Evolutionary conservation across 1,140 invertebrate genomes (phyloP), one percentile per base, ranked within the genome.

Genomic region (Sarcophaga peregrina): DNA sequence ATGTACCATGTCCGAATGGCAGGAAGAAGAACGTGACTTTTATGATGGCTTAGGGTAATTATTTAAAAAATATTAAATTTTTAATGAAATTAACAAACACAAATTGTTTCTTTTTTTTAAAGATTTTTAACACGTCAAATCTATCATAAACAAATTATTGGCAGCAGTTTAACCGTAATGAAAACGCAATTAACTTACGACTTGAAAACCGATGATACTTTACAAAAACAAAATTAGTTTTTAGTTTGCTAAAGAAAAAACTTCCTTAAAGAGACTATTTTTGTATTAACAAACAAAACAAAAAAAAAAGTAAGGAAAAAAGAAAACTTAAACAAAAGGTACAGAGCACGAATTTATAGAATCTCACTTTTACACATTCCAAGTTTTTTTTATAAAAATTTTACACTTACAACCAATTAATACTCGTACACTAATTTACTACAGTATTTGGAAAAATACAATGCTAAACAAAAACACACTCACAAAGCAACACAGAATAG

Each of bases 141-240:
- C 45, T 90, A 90, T 84, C 89, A 90, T 45, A 90, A 90, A 58
- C 87, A 88, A 82, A 90, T 90, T 11, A 86, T 90, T 46, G 89
- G 89, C 45, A 89, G 86, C 82, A 90, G 85, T 11, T 74, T 90
- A 17, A 85, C 87, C 1, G 87, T 90, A 10, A 88, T 89, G 87
- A 90, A 90, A 50, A 86, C 89, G 2, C 89, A 90, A 83, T 78
- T 90, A 10, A 88, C 88, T 0, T 88, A 82, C 45, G 85, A 85
- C 47, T 68, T 90, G 10, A 85, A 82, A n/a, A 80, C 82, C 8
- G 85, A 88, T 9, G 87, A 86, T 6, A 74, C 84, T 20, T 48
- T 89, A 9, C 86, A 87, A 8, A 89, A 89, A 73, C 85, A 86
- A 82, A 89, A 87, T 81, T 89, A 87, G 83, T 50, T 37, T 46